Base-by-base conservation (phyloP, 1,140 invertebrate genomes). In the Rhagoletis zephyria region DNA sequence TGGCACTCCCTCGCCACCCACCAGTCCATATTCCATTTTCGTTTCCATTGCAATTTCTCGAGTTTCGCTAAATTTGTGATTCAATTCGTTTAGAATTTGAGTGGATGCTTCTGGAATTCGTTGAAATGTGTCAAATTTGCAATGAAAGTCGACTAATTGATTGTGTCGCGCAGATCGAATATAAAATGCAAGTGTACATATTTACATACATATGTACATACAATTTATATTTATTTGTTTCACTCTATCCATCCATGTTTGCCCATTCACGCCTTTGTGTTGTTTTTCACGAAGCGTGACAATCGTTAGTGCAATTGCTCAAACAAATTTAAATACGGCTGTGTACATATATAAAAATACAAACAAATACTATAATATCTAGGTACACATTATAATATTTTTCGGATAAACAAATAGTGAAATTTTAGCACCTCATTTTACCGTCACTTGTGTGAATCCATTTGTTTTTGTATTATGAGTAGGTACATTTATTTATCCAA, bases 381-480 rank as follows among this genome's bases (percentile, higher is more conserved):
- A 30, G 30, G 30, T 81, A 56, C 56, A 56, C 48, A 48, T n/a
- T n/a, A n/a, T 81, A 56, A 81, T 81, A 56, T 81, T 81, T 81
- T 81, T 81, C 74, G 74, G 74, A 81, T 81, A 81, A 81, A 81
- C 56, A 81, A 81, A 81, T 81, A 81, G 14, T 81, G 74, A 81
- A 81, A 81, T 81, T 81, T 81, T 81, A 81, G 74, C 74, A 81
- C 74, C 74, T 81, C 74, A 56, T 81, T 81, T 81, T 81, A 56
- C 19, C 74, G 74, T 5, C 48, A 48, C 56, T 81, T 45, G 10
- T 51, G 74, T 56, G 74, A 56, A 81, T 48, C 5, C 45, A 56
- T 56, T 56, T 81, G 74, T 16, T 81, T 56, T 19, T 56, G 61
- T 63, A 16, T 63, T 63, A 30, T 30, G 30, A 30, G 30, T 30